phyloP scores from a whole-genome alignment of 2,888 invertebrate genomes.

The Lumbricus terrestris region DNA sequence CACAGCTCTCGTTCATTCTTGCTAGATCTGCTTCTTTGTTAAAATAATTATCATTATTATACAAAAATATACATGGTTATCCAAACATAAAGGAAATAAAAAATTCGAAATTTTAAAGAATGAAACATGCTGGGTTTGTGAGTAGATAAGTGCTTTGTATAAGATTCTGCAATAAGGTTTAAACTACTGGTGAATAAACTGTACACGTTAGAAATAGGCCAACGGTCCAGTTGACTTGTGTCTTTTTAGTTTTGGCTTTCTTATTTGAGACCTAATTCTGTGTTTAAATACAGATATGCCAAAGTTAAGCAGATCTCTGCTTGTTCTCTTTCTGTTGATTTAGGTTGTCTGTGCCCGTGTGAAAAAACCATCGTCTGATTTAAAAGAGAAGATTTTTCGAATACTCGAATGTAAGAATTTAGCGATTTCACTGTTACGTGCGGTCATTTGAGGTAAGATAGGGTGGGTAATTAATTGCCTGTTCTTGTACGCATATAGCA shows the following conservation, averaged over 20 bases:
- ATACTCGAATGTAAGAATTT: slow-evolving; percentile 22
- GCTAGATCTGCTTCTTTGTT: too few relatives aligned
- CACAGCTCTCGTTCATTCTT: too few relatives aligned
- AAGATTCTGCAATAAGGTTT: too few relatives aligned
- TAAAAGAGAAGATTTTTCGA: slow-evolving; percentile 20
- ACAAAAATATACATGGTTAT: too few relatives aligned
- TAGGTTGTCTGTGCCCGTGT: neutral
- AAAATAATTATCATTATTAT: too few relatives aligned
- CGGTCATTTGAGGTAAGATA: neutral
- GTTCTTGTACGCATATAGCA: neutral
- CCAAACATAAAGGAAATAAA: too few relatives aligned
- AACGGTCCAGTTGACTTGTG: neutral
- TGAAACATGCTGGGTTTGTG: too few relatives aligned
- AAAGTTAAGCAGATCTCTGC: neutral
- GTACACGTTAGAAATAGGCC: too few relatives aligned
- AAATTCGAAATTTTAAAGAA: too few relatives aligned
- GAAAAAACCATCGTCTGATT: neutral
- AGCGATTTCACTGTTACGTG: neutral
- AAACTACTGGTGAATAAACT: too few relatives aligned
- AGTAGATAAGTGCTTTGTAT: too few relatives aligned
- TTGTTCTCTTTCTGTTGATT: neutral
- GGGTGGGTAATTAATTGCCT: neutral
- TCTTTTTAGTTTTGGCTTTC: neutral
- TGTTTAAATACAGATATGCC: neutral
- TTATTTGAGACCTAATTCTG: neutral